Evolutionary conservation across 35 echinoderm and acorn worm species (phyloP).

Genomic region (Acanthaster planci): DNA sequence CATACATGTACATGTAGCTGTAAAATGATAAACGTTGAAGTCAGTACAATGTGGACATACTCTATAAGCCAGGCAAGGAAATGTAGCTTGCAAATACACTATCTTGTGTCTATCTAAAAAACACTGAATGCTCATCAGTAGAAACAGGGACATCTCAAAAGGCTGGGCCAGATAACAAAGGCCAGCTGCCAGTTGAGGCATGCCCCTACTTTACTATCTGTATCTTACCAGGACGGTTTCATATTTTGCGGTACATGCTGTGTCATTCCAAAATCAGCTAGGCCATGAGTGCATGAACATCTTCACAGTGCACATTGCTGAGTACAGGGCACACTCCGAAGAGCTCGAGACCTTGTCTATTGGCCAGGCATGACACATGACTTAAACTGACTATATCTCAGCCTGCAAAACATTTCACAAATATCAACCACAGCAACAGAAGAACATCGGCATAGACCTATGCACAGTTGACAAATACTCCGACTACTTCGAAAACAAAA

Average conservation of each 20-base stretch:
- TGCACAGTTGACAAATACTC: conserved; percentile 71
- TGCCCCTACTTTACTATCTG: conserved; percentile 24
- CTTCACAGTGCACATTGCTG: conserved; percentile 46
- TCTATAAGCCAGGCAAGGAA: conserved; percentile 57
- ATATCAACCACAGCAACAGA: conserved; percentile 34
- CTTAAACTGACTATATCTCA: conserved; percentile 42
- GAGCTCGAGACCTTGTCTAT: conserved; percentile 72
- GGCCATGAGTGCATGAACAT: neutral
- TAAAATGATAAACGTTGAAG: too few relatives aligned
- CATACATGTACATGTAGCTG: too few relatives aligned
- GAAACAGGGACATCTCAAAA: conserved; percentile 9
- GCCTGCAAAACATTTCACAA: conserved; percentile 28
- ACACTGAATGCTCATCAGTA: conserved; percentile 22
- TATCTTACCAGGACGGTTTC: conserved; percentile 42
- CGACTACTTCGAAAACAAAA: conserved; percentile 58
- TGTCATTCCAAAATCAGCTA: conserved; percentile 45
- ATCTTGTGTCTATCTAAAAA: conserved; percentile 32
- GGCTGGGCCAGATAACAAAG: conserved; percentile 36
- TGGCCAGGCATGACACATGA: conserved; percentile 63
- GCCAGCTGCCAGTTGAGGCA: neutral
- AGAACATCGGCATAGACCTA: conserved; percentile 60
- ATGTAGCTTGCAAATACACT: too few relatives aligned
- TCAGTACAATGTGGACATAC: too few relatives aligned
- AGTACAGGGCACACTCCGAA: conserved; percentile 64
- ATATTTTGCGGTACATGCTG: conserved; percentile 48